Evolutionary conservation across 2,113 vertebrate species (phyloP).

Genomic region (Vidua chalybeata): DNA sequence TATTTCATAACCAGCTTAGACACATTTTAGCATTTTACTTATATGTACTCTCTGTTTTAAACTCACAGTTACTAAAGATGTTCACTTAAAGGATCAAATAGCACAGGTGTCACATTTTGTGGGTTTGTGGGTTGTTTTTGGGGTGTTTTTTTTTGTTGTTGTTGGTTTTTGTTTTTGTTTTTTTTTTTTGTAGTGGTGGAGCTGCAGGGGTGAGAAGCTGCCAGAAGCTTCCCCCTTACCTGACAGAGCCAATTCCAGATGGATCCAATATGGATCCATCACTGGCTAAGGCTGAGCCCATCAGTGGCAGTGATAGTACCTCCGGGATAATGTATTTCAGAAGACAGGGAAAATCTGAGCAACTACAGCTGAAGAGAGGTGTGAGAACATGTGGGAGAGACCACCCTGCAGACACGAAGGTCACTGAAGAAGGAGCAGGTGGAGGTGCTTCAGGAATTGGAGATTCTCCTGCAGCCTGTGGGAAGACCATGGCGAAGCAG

Average conservation of each 20-base stretch:
- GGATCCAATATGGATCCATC: not conserved
- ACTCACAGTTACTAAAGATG: not conserved
- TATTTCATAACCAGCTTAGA: not conserved
- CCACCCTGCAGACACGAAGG: not conserved
- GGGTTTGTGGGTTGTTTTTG: not conserved
- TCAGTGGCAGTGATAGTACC: not conserved
- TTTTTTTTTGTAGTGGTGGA: too few species aligned
- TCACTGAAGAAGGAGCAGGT: not conserved
- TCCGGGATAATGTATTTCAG: too few species aligned
- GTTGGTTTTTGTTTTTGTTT: not conserved
- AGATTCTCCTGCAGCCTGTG: not conserved
- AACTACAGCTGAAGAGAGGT: not conserved
- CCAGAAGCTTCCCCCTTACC: not conserved
- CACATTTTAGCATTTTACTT: not conserved
- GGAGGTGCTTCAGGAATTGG: not conserved
- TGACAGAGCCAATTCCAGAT: accelerated
- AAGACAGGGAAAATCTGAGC: not conserved
- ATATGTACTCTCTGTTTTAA: not conserved
- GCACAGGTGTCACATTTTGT: not conserved
- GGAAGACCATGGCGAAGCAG: not conserved
- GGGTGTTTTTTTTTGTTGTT: not conserved
- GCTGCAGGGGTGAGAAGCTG: not conserved
- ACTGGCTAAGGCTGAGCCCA: not conserved
- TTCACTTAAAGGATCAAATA: not conserved
- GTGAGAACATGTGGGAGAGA: too few species aligned